Conservation (phyloP, 2,797 vertebrate species). For the Eospalax fontanierii region DNA sequence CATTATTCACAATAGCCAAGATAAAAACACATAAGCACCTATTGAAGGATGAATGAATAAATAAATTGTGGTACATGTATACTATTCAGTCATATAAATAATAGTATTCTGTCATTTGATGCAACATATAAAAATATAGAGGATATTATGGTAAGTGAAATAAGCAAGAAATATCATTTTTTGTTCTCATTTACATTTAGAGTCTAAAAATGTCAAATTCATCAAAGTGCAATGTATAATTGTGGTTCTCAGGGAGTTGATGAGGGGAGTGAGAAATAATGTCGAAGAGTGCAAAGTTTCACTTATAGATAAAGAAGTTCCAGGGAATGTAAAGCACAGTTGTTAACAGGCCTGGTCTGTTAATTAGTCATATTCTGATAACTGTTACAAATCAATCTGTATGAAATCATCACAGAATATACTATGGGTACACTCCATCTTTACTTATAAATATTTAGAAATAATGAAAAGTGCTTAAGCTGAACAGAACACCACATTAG, state of each 20-base stretch:
- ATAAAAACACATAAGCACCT: neutral
- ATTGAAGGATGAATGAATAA: neutral
- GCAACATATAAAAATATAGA: neutral
- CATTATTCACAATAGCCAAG: neutral
- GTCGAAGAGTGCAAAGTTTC: neutral
- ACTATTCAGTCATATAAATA: neutral
- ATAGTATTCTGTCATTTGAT: neutral
- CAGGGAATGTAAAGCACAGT: neutral
- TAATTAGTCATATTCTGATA: neutral
- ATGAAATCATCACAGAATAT: neutral
- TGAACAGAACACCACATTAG: neutral
- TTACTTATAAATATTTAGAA: neutral
- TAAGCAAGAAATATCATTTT: neutral
- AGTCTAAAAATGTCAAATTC: neutral
- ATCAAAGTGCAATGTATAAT: neutral
- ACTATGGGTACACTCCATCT: neutral
- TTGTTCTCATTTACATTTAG: neutral
- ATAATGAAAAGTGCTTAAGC: neutral
- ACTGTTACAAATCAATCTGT: neutral
- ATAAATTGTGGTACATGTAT: neutral
- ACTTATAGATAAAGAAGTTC: neutral
- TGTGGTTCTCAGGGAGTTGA: neutral
- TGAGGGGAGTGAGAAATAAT: too few species aligned
- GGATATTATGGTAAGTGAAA: neutral
- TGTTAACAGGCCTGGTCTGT: neutral